A percentile compares a stretch with the other conserved stretches of the same genome.
phyloP scores from a whole-genome alignment of 2,113 vertebrate species.

The Cervus canadensis region DNA sequence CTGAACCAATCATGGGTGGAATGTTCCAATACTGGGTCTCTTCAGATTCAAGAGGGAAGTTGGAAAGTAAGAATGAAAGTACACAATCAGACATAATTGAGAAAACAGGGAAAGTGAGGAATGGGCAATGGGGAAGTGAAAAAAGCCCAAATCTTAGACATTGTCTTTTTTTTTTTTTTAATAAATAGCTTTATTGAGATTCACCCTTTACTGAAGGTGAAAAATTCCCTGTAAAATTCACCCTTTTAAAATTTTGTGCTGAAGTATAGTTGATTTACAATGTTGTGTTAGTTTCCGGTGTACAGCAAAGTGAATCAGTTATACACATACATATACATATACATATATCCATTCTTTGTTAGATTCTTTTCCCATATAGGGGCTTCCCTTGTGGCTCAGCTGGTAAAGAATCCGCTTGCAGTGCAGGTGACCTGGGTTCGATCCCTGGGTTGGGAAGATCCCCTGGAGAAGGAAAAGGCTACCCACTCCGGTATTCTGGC shows the following conservation, averaged over 20 bases:
- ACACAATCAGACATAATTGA: background rate
- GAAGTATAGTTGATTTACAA: background rate
- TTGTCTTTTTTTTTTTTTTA: background rate
- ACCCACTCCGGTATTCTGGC: background rate
- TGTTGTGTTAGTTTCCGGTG: background rate
- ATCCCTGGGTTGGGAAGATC: background rate
- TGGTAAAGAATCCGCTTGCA: background rate
- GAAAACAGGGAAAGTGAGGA: background rate
- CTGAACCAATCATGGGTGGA: background rate
- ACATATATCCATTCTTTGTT: background rate
- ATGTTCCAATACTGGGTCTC: background rate
- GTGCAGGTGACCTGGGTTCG: background rate
- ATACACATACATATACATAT: background rate
- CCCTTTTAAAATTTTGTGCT: background rate
- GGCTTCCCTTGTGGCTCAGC: background rate
- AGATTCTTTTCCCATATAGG: background rate
- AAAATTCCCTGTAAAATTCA: background rate
- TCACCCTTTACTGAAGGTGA: background rate
- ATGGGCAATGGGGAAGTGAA: background rate
- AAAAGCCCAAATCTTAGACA: background rate
- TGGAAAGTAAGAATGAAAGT: conserved; percentile 19
- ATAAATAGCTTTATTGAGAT: background rate
- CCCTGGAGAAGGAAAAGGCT: background rate
- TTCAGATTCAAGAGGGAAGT: background rate
- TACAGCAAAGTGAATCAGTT: background rate